Base-by-base conservation (phyloP, 2,888 invertebrate genomes). In the Eupithecia tripunctaria region DNA sequence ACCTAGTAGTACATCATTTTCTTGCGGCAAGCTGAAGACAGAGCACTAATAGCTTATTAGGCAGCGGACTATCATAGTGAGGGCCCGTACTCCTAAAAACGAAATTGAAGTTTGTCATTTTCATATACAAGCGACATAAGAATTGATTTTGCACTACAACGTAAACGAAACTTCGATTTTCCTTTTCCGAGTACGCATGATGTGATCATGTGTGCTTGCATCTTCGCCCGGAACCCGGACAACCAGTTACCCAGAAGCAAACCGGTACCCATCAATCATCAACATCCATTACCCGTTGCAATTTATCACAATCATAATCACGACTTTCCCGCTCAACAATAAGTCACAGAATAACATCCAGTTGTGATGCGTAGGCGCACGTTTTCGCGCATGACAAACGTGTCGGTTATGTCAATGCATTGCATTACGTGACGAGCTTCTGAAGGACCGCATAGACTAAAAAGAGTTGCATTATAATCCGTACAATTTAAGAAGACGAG, bases 361-460 rank as follows among this genome's bases (percentile, higher is more conserved):
- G 67, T 63, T 47, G n/a, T 8, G 10, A n/a, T 70, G 72, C 70
- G 75, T 70, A 41, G 32, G 78, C 79, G 78, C 81, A 79, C 78
- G 79, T 71, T 68, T 78, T 82, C 77, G 76, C 79, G 82, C 82
- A 79, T 81, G 82, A 76, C 79, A 77, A 79, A 18, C 65, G 65
- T 73, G 75, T 73, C 68, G 74, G 82, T 82, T 82, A 82, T 80
- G 83, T 82, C 83, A 82, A 81, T 77, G 75, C 72, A 73, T 82
- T 82, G 18, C 38, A 21, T 64, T 64, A 38, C 64, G 64, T 64
- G 64, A 64, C 64, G 36, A 5, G 64, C 15, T 64, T 64, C n/a
- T 25, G 38, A 64, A 36, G 64, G 29, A 60, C 21, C 25, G n/a
- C n/a, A 56, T 56, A 56, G 56, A 56, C 14, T 56, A 56, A 25